These are phyloP conservation scores for Bombus breviceps DNA, from an alignment of 1,140 invertebrate species.

Conservation along the genomic window DNA sequence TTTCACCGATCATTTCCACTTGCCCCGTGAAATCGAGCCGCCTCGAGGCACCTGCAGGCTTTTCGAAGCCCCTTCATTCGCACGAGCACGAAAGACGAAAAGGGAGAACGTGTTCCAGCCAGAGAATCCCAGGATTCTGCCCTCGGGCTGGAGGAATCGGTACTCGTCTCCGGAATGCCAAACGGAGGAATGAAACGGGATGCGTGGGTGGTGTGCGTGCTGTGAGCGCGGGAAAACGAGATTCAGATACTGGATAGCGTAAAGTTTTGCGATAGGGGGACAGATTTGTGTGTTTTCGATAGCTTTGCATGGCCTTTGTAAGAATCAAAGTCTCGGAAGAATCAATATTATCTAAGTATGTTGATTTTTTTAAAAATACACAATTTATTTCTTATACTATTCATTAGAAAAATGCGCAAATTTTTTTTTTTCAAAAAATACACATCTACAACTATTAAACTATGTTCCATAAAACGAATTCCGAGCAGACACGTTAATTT, in stretches of 20 bases:
- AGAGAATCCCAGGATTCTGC: slow-evolving; percentile 19
- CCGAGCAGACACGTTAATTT: no score
- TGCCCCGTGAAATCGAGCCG: slow-evolving; percentile 31
- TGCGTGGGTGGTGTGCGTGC: background rate
- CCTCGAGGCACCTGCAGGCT: slow-evolving; percentile 24
- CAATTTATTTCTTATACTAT: no score
- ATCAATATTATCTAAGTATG: no score
- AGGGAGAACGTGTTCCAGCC: slow-evolving; percentile 19
- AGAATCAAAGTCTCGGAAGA: no score
- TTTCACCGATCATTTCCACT: background rate
- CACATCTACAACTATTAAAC: no score
- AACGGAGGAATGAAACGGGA: background rate
- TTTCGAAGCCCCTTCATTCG: background rate
- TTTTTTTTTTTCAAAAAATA: no score
- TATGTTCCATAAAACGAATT: no score
- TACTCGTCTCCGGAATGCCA: background rate
- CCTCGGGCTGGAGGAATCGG: slow-evolving; percentile 33
- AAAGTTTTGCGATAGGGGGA: background rate
- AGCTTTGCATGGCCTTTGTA: no score
- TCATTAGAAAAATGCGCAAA: no score
- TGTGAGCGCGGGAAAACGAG: slow-evolving; percentile 6
- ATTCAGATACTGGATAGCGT: background rate
- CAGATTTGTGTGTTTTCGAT: background rate
- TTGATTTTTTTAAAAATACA: no score
- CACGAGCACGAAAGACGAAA: slow-evolving; percentile 10